These are phyloP conservation scores for Ophion slaviceki DNA, from an alignment of 2,888 invertebrate genomes.

Conservation along the genomic window DNA sequence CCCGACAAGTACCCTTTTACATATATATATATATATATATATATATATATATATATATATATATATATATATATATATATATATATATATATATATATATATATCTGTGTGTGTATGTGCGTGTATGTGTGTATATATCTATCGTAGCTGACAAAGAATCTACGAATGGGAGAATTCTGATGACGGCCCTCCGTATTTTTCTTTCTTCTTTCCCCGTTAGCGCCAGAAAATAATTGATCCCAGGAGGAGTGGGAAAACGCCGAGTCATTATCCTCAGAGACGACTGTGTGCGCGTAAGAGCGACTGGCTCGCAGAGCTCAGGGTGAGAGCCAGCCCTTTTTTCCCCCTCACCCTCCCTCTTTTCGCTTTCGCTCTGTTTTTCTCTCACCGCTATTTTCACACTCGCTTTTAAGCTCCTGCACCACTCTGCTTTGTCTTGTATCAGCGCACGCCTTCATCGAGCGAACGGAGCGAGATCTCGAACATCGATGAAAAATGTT, in stretches of 20 bases:
- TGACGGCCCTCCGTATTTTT: slow-evolving; percentile 60
- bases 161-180: slow-evolving; percentile 36
- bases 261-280: slow-evolving; percentile 76
- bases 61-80: too few species aligned
- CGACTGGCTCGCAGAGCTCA: slow-evolving; percentile 10
- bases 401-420: slow-evolving; percentile 4
- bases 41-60: too few species aligned
- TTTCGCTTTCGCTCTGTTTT: slow-evolving; percentile 16
- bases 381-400: background rate
- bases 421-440: slow-evolving; percentile 16
- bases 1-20: too few species aligned
- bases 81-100: background rate
- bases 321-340: slow-evolving; percentile 9
- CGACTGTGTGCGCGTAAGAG: slow-evolving; percentile 66
- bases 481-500: slow-evolving; percentile 58
- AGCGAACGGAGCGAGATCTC: slow-evolving; percentile 22
- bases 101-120: too few species aligned
- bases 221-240: slow-evolving; percentile 80
- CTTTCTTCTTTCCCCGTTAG: slow-evolving; percentile 75
- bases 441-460: slow-evolving; percentile 1
- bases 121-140: too few species aligned
- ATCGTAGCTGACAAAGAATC: background rate
- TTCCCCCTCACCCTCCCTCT: background rate
- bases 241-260: slow-evolving; percentile 73
- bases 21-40: background rate